Conservation (phyloP, 2,888 invertebrate genomes). For the Heliconius sara region DNA sequence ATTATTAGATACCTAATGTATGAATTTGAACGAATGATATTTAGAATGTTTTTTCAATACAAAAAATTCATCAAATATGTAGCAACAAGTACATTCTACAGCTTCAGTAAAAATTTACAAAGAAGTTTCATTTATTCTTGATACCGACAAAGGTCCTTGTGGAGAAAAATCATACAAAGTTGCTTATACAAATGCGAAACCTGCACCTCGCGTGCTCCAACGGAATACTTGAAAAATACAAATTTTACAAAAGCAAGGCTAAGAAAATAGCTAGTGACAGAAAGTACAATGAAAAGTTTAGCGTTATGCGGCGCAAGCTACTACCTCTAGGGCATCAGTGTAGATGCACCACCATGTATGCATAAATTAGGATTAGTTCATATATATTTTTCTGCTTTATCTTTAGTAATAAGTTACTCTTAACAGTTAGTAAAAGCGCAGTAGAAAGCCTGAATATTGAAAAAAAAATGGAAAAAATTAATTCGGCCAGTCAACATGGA, state of each 20-base stretch:
- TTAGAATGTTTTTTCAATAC: background rate
- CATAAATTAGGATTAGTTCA: conserved; percentile 25
- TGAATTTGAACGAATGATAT: too few species aligned
- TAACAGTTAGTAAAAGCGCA: too few species aligned
- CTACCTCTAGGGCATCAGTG: conserved; percentile 42
- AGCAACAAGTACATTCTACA: background rate
- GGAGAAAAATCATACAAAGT: conserved; percentile 21
- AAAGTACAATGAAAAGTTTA: conserved; percentile 54
- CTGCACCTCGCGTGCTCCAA: conserved; percentile 32
- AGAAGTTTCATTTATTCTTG: conserved; percentile 8
- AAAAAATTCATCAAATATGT: background rate
- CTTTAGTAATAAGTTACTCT: background rate
- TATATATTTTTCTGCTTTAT: background rate
- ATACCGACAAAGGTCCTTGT: conserved; percentile 10
- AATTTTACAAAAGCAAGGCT: conserved; percentile 47
- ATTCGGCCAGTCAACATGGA: too few species aligned
- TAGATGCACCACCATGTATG: conserved; percentile 6
- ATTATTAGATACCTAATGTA: too few species aligned
- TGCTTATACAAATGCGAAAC: conserved; percentile 39
- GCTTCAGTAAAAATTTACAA: background rate
- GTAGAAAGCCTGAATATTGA: too few species aligned
- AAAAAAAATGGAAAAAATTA: too few species aligned
- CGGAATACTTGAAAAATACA: conserved; percentile 43
- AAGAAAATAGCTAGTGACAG: conserved; percentile 54
- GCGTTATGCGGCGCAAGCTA: conserved; percentile 44